Evolutionary conservation across 2,797 vertebrate genomes (phyloP), one percentile per base, ranked within the genome.

Genomic region (Sternotherus odoratus): DNA sequence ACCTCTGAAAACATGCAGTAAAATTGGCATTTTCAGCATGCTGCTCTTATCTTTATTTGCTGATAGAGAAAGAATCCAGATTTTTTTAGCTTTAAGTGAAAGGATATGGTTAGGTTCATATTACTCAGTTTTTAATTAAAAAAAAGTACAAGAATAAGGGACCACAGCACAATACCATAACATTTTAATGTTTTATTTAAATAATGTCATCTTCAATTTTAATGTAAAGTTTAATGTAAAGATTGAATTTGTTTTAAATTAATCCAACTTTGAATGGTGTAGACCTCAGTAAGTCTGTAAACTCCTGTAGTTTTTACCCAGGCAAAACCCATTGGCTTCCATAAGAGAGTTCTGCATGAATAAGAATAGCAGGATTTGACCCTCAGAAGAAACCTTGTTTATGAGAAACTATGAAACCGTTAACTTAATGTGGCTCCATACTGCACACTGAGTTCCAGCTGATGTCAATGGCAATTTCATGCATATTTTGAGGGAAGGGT

Each of bases 11-110:
- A 97, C 87, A 94, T 81, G 96, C 82, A 98, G 96, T 97, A 98
- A 98, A 98, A 97, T 96, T 91, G 96, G 84, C 95, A 97, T 98
- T 98, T 98, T 97, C 92, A 97, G 96, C 96, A 98, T 98, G 95
- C 95, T 98, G 26, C 81, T 96, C 98, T 98, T 98, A 98, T 98
- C 98, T 98, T 98, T 98, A 98, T 98, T 98, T 98, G 98, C 98
- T 98, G 97, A 96, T 97, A 96, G 97, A 97, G 98, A 98, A 96
- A 97, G 96, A 98, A 97, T 97, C 97, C 98, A 98, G 98, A 97
- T 92, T 96, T 98, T 94, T 95, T 91, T 93, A 94, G 92, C 83
- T 95, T 95, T 97, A 97, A 97, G 94, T 90, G 92, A 94, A 97
- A 97, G 86, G 83, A 82, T 94, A 82, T 77, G 94, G 83, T 84